A percentile compares a stretch with the other conserved stretches of the same genome.
phyloP scores from a whole-genome alignment of 53 echinoderm and acorn worm genomes.

The Holothuria scabra region DNA sequence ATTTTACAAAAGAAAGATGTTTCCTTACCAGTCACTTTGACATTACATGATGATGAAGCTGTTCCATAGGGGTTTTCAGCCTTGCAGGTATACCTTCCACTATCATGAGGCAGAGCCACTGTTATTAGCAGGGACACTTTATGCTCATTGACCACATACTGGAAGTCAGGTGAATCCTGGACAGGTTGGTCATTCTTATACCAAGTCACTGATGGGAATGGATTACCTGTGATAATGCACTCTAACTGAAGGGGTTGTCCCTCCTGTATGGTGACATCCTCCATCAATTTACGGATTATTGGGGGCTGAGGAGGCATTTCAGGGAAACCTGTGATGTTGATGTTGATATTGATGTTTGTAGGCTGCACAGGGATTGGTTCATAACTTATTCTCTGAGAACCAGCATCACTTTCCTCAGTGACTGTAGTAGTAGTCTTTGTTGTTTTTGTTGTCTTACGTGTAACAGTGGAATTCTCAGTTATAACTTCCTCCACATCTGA shows the following conservation, averaged over 20 bases:
- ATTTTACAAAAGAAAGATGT: too few relatives aligned
- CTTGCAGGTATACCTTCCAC: slow-evolving; percentile 92
- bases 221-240: slow-evolving; percentile 89
- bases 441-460: slow-evolving; percentile 77
- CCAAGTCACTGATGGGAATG: slow-evolving; percentile 89
- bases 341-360: slow-evolving; percentile 89
- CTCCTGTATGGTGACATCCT: slow-evolving; percentile 72
- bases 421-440: slow-evolving; percentile 86
- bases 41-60: slow-evolving; percentile 83
- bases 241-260: slow-evolving; percentile 87
- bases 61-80: slow-evolving; percentile 91
- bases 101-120: slow-evolving; percentile 81
- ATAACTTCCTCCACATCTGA: slow-evolving; percentile 64
- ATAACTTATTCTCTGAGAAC: background rate
- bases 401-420: slow-evolving; percentile 75
- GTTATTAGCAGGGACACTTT: slow-evolving; percentile 85
- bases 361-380: slow-evolving; percentile 62
- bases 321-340: slow-evolving; percentile 84
- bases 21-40: slow-evolving; percentile 82
- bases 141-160: slow-evolving; percentile 91
- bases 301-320: slow-evolving; percentile 85
- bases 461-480: slow-evolving; percentile 54
- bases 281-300: slow-evolving; percentile 74
- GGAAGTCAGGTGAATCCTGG: slow-evolving; percentile 89
- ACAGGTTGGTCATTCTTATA: slow-evolving; percentile 79